phyloP scores from a whole-genome alignment of 2,888 invertebrate species.

The Galerucella pusilla region DNA sequence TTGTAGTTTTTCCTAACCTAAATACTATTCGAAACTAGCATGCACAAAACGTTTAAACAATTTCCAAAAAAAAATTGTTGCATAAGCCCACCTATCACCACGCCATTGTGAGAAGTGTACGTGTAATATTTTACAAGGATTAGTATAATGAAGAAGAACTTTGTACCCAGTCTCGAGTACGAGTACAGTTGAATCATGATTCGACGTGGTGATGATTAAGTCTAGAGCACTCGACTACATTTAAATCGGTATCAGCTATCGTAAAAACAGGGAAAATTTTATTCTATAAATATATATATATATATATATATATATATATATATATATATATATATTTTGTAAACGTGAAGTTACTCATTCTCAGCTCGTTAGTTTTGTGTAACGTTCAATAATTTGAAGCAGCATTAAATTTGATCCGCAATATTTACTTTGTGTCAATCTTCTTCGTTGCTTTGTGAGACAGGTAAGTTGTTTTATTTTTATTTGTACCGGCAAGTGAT shows the following conservation, averaged over 20 bases:
- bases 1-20: too few relatives aligned
- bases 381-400: not conserved
- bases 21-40: too few relatives aligned
- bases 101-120: not conserved
- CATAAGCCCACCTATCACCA: not conserved
- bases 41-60: too few relatives aligned
- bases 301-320: too few relatives aligned
- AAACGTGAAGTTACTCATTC: slow-evolving; percentile 8
- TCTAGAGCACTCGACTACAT: slow-evolving; percentile 28
- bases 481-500: too few relatives aligned
- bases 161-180: slow-evolving; percentile 26
- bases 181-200: slow-evolving; percentile 34
- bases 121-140: slow-evolving; percentile 9
- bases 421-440: not conserved
- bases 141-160: slow-evolving; percentile 14
- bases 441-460: too few relatives aligned
- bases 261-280: slow-evolving; percentile 8
- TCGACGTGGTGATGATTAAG: slow-evolving; percentile 15
- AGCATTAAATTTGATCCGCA: not conserved
- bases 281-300: slow-evolving; percentile 35
- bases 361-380: slow-evolving; percentile 3
- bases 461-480: too few relatives aligned
- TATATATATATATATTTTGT: slow-evolving; percentile 17
- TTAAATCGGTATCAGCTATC: slow-evolving; percentile 20
- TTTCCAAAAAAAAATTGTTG: not conserved